Evolutionary conservation across 2,113 vertebrate species (phyloP), one percentile per base, ranked within the genome.

Genomic region (Oryzias melastigma): DNA sequence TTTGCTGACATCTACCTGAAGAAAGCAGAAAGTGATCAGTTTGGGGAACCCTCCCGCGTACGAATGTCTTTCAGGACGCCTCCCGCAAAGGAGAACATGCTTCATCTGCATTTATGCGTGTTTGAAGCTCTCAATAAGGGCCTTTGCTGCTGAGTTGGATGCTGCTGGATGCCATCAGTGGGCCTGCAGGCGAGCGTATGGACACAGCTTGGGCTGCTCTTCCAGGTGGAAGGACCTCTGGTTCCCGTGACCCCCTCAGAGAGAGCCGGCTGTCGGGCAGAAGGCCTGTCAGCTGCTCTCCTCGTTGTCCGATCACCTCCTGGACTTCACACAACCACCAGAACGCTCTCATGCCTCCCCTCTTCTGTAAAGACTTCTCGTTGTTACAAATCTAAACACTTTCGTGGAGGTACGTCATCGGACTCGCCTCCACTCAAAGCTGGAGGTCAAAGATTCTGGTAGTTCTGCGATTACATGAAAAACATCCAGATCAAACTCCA

Each of bases 211-310:
- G 77, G 71, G 46, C 24, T 57, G 50, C 76, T 65, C 55, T 8
- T 68, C 1, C 46, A 83, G 80, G 84, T 83, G 82, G 73, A 71
- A 58, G 61, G 81, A 65, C 75, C 69, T 77, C 73, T 71, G 75
- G 55, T 71, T 60, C 69, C 57, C 72, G 58, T 6, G 70, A 65
- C 59, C 73, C 84, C 84, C 41, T 41, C 27, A 12, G 85, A 77
- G 81, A 71, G 65, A 81, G 77, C 84, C 85, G 85, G 58, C 82
- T 84, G 84, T 83, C 58, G 22, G 67, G 73, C 85, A 87, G 81
- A 81, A 80, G 81, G 83, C 65, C 68, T 62, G 73, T 80, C 80
- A 85, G 80, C 78, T 79, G 68, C 65, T 78, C 42, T 35, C 57
- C 76, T 78, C 80, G 83, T 83, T 86, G 80, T 83, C 66, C 77